Conservation (phyloP, 2,888 invertebrate genomes). For the Glyphotaelius pellucidus region DNA sequence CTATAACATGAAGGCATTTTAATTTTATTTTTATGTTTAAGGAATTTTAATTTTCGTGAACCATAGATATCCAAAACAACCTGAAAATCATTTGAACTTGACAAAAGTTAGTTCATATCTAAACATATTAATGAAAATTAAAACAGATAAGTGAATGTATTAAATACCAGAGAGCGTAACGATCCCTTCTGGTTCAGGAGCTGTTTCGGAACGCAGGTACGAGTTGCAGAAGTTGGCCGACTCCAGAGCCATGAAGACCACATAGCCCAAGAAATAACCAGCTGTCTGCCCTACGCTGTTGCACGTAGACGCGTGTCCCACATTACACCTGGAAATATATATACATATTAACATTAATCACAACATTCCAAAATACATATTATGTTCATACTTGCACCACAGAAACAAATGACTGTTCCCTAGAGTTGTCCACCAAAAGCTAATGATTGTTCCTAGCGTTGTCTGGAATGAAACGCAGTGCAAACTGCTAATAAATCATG, state of each 20-base stretch:
- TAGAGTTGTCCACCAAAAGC: no score
- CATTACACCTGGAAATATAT: constrained; percentile 85
- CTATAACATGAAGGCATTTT: no score
- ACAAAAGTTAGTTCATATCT: no score
- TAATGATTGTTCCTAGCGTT: no score
- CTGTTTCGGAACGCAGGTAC: constrained; percentile 87
- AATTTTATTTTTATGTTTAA: no score
- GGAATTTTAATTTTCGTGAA: no score
- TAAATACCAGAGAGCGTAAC: constrained; percentile 79
- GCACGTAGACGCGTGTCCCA: constrained; percentile 98
- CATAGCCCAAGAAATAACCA: constrained; percentile 97
- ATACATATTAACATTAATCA: constrained; percentile 29
- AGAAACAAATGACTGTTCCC: no score
- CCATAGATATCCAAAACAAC: no score
- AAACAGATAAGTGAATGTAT: background rate
- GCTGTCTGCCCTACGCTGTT: constrained; percentile 99
- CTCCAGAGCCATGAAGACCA: constrained; percentile 96
- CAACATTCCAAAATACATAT: constrained; percentile 43
- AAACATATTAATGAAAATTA: background rate
- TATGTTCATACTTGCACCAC: background rate
- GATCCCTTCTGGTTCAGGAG: constrained; percentile 82
- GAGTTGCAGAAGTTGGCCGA: constrained; percentile 97
- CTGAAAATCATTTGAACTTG: no score
- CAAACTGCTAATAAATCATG: no score
- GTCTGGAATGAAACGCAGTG: no score